Conservation (phyloP, 2,113 vertebrate genomes). For the Pseudopodoces humilis region DNA sequence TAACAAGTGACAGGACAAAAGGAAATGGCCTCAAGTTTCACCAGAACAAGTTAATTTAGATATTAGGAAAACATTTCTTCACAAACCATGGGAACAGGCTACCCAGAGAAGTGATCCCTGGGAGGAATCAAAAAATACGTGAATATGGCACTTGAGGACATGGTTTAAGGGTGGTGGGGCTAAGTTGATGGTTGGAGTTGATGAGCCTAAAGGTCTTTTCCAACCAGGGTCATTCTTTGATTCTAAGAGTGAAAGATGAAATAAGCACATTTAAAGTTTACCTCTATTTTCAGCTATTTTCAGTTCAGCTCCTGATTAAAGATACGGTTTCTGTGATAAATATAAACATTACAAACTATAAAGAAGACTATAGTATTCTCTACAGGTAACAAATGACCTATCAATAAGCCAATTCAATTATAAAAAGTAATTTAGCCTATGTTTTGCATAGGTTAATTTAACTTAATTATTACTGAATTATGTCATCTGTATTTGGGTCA, state of each 20-base stretch:
- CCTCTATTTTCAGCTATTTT: neutral
- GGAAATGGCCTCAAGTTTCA: neutral
- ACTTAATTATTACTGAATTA: neutral
- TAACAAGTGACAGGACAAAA: rapidly evolving
- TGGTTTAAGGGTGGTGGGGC: neutral
- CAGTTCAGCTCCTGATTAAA: neutral
- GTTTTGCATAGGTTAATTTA: neutral
- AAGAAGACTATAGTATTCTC: neutral
- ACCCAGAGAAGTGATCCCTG: neutral
- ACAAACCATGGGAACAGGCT: neutral
- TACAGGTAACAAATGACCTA: neutral
- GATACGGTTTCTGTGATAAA: neutral
- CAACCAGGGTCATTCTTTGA: neutral
- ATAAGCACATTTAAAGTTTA: neutral
- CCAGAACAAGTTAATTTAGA: neutral
- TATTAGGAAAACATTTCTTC: neutral
- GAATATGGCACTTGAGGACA: neutral
- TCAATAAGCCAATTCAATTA: neutral
- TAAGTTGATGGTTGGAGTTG: neutral
- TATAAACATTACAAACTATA: neutral
- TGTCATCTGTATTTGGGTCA: neutral
- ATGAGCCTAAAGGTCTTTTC: neutral
- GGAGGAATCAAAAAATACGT: neutral
- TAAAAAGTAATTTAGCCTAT: neutral
- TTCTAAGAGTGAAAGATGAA: neutral